A percentile compares a stretch with the other conserved stretches of the same genome.
These are phyloP conservation scores for Zhengitettix transpicula DNA, from an alignment of 2,888 invertebrate species.

Conservation along the genomic window DNA sequence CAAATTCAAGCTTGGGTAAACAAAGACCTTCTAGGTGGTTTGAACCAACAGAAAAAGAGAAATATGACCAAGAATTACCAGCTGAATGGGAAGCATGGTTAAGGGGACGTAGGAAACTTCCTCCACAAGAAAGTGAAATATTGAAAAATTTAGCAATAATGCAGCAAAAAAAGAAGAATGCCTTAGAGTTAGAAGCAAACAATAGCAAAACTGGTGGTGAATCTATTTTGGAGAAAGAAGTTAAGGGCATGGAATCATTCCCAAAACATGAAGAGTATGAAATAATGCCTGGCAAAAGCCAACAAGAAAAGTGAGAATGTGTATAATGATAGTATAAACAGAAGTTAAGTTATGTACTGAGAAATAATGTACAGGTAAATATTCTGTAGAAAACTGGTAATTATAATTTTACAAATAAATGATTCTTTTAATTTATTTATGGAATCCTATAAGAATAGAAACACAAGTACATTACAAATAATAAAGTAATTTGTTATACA, in stretches of 20 bases:
- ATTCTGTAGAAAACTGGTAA: too few species aligned
- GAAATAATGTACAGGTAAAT: too few species aligned
- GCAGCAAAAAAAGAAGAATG: slow-evolving; percentile 56
- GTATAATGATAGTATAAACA: too few species aligned
- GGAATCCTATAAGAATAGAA: too few species aligned
- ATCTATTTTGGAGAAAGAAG: slow-evolving; percentile 20
- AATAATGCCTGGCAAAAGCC: slow-evolving; percentile 24
- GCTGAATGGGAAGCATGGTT: slow-evolving; percentile 85
- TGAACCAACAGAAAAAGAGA: slow-evolving; percentile 43
- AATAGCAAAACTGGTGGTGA: slow-evolving; percentile 32
- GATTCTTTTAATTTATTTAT: too few species aligned
- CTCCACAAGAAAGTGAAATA: slow-evolving; percentile 60
- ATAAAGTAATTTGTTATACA: too few species aligned
- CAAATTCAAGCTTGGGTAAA: slow-evolving; percentile 45
- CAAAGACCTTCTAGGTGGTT: slow-evolving; percentile 54
- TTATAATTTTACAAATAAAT: too few species aligned
- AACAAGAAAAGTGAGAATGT: too few species aligned
- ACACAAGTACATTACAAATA: too few species aligned
- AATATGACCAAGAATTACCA: slow-evolving; percentile 56
- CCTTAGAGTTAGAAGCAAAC: slow-evolving; percentile 45
- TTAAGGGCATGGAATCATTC: slow-evolving; percentile 28
- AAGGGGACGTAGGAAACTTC: slow-evolving; percentile 41
- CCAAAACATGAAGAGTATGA: slow-evolving; percentile 47
- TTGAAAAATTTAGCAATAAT: slow-evolving; percentile 51
- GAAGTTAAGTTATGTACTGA: too few species aligned